A percentile compares a stretch with the other conserved stretches of the same genome.
These are phyloP conservation scores for Chaetodon trifascialis DNA, from an alignment of 2,113 vertebrate genomes.

Conservation along the genomic window DNA sequence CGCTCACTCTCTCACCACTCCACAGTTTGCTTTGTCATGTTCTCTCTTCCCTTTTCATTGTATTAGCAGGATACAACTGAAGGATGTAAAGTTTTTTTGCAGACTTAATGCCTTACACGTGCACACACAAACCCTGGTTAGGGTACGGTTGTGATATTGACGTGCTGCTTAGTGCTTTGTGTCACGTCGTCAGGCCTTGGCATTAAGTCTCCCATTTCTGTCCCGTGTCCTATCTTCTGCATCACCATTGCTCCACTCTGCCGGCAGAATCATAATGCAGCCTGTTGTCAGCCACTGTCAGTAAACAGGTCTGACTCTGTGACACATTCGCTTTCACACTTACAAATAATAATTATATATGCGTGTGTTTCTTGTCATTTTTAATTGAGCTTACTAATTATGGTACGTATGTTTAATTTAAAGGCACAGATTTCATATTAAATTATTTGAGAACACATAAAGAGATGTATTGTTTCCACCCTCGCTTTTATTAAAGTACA, in stretches of 20 bases:
- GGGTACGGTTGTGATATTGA: neutral
- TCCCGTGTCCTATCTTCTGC: neutral
- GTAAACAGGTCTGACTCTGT: conserved; percentile 10
- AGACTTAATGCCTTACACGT: neutral
- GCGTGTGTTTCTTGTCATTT: neutral
- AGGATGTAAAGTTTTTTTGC: conserved; percentile 6
- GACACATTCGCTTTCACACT: neutral
- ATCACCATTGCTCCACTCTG: neutral
- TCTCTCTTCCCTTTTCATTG: neutral
- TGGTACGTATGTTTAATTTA: neutral
- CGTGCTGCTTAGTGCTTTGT: conserved; percentile 2
- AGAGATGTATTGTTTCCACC: neutral
- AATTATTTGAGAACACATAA: neutral
- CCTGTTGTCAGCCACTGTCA: conserved; percentile 19
- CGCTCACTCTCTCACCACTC: conserved; percentile 2
- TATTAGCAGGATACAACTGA: conserved; percentile 33
- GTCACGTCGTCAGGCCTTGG: conserved; percentile 4
- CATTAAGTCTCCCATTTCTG: conserved; percentile 30
- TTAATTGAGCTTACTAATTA: neutral
- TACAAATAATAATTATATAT: neutral
- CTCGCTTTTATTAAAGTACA: neutral
- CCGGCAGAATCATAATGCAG: conserved; percentile 28
- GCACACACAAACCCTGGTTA: neutral
- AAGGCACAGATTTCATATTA: neutral
- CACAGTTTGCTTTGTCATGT: conserved; percentile 22